These are phyloP conservation scores for Busseola fusca DNA, from an alignment of 2,888 invertebrate genomes.

Conservation along the genomic window DNA sequence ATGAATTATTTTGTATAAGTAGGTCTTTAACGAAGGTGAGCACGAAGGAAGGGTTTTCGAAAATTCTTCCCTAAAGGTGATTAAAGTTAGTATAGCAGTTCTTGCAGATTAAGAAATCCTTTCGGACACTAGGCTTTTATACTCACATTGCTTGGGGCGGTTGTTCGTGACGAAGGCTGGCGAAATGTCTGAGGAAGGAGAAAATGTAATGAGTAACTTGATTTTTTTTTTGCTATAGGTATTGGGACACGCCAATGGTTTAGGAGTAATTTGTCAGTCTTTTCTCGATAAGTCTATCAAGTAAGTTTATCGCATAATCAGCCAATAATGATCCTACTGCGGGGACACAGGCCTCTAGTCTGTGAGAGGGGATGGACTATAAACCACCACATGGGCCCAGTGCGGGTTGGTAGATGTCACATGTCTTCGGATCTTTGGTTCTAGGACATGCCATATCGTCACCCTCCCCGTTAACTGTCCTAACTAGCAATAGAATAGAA, in stretches of 20 bases:
- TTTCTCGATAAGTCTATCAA: not conserved
- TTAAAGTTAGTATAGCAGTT: not conserved
- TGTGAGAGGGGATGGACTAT: not conserved
- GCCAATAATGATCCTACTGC: not conserved
- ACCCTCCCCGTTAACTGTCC: no score
- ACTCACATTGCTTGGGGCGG: conserved; percentile 38
- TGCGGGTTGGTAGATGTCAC: not conserved
- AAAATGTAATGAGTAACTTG: not conserved
- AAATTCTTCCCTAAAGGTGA: not conserved
- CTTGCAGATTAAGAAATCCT: not conserved
- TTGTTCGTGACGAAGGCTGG: not conserved
- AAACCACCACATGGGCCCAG: not conserved
- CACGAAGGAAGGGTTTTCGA: not conserved
- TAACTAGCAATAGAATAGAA: no score
- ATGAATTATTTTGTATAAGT: no score
- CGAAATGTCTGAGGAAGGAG: conserved; percentile 8
- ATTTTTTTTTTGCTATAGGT: not conserved
- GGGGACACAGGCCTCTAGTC: not conserved
- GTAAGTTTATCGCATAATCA: not conserved
- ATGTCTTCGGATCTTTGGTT: not conserved
- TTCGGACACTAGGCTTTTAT: not conserved
- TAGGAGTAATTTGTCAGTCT: not conserved
- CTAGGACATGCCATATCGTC: not conserved
- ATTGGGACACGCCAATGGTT: not conserved
- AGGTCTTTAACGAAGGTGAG: no score